Percentiles rank a stretch among this genome's conserved stretches.
Conservation (phyloP, 2,113 vertebrate species). For the Tragelaphus buxtoni region DNA sequence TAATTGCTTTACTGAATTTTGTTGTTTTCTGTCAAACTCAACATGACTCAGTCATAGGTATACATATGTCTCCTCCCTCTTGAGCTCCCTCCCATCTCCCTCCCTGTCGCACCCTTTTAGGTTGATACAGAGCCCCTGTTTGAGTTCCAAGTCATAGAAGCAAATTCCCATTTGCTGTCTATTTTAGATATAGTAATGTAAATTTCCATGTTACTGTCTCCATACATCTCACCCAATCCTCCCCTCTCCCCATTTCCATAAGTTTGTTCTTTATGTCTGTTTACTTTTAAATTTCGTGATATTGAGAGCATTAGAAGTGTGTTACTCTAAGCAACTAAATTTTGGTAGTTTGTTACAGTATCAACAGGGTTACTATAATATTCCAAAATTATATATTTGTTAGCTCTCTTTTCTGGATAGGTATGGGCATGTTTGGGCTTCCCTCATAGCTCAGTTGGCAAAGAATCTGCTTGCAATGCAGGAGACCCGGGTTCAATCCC, state of each 20-base stretch:
- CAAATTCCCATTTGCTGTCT: background rate
- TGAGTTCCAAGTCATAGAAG: background rate
- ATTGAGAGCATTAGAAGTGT: too few species aligned
- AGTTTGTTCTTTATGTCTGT: background rate
- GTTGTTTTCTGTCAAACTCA: background rate
- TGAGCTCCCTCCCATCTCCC: background rate
- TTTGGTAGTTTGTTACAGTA: background rate
- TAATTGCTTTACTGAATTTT: background rate
- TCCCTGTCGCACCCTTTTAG: background rate
- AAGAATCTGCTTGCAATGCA: background rate
- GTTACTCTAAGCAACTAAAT: background rate
- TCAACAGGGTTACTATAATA: background rate
- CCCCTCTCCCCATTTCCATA: background rate
- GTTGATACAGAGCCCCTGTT: background rate
- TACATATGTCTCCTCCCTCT: background rate
- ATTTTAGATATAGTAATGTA: background rate
- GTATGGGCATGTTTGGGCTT: background rate
- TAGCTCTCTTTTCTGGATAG: background rate
- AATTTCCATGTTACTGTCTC: background rate
- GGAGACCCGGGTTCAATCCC: fast-evolving
- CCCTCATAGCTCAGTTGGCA: background rate
- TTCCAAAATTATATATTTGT: background rate
- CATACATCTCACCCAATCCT: background rate
- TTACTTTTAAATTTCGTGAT: background rate
- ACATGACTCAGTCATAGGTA: background rate